Evolutionary conservation across 2,888 invertebrate species (phyloP), one percentile per base, ranked within the genome.

Genomic region (Melanotus villosus): DNA sequence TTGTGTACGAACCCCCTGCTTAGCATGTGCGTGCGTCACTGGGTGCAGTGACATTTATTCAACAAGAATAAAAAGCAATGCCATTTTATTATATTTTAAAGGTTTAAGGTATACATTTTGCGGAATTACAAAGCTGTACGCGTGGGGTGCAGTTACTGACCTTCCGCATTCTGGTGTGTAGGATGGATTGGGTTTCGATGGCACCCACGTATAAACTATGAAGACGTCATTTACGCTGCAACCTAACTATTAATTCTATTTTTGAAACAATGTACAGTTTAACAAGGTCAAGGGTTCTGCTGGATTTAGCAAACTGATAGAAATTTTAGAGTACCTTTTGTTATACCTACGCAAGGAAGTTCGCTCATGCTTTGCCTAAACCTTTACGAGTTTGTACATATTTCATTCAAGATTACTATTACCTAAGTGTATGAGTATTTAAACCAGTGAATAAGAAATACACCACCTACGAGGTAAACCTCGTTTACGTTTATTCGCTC

Each of bases 1-100:
- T 41, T 41, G 23, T 47, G 12, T n/a, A n/a, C n/a, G 6, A n/a
- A 23, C 16, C 3, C 23, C 18, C n/a, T 47, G 2, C 12, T n/a
- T n/a, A n/a, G n/a, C n/a, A 7, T 23, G n/a, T 3, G 4, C 41
- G 26, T 18, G 14, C 45, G 45, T 59, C 43, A 59, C 32, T 16
- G 5, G n/a, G 26, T 19, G 59, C 45, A 59, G 59, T 59, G 59
- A 59, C 59, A 43, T 59, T 59, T 59, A 38, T n/a, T n/a, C n/a
- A 41, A 57, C 34, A 10, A 36, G 21, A 47, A 47, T 23, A 47
- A 19, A 19, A 18, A 1, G 5, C 1, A n/a, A 47, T 2, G n/a
- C n/a, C 12, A 47, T 19, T 21, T 47, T 14, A 47, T n/a, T n/a
- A 16, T 23, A 9, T n/a, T 19, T 2, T 9, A 14, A 10, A 3